Evolutionary conservation across 2,888 invertebrate species (phyloP), one percentile per base, ranked within the genome.

Genomic region (Drosophila ustulata): DNA sequence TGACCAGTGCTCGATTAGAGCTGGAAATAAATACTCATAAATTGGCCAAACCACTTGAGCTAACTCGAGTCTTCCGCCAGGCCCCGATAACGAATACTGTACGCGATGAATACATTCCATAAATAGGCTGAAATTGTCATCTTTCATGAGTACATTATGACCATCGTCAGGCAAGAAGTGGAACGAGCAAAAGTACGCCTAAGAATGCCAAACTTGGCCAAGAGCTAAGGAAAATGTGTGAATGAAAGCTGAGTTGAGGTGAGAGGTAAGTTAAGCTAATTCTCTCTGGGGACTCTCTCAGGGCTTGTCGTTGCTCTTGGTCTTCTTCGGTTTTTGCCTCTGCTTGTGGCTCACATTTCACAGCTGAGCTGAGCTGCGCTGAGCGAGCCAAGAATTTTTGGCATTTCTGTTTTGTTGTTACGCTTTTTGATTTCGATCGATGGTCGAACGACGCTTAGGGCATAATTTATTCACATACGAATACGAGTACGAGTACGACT

Each of bases 351-450:
- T 71, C 63, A 66, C 76, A 67, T 75, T 76, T 75, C 69, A 74
- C 80, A 75, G 80, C 76, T 76, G 68, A 69, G 71, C 68, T 66
- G 67, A 23, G 45, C 34, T 34, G 34, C 13, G 79, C 68, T 77
- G 68, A 61, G 65, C 58, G 53, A 67, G 63, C 59, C 63, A 79
- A 85, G 77, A 77, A 82, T 82, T 71, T 88, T 86, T 76, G 89
- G 84, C 74, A 82, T 86, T 80, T 80, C 70, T 71, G 75, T 70
- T 86, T 88, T 80, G 75, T 78, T 75, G 89, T 87, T 90, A 89
- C 89, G 89, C 89, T 90, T 89, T 90, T 90, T 89, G 89, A 90
- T 89, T 90, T 70, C 89, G 78, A 85, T 85, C 84, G 84, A 85
- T 86, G 71, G 71, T 51, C 62, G 58, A 55, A 58, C 59, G 56